These are phyloP conservation scores for Lepidochitona cinerea DNA, from an alignment of 2,888 invertebrate species.

Conservation along the genomic window DNA sequence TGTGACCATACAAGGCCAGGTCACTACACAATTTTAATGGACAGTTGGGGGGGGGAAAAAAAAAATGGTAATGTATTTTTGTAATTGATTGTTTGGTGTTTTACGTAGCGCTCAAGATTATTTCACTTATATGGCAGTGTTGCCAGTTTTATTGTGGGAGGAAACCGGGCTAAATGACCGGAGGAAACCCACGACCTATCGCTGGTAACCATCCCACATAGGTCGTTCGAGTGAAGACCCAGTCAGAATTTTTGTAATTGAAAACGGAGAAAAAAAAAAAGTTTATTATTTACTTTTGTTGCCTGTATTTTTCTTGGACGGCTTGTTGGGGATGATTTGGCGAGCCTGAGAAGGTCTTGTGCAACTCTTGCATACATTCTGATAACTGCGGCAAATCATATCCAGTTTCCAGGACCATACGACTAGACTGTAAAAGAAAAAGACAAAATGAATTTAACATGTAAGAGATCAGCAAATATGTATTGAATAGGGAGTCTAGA, in stretches of 20 bases:
- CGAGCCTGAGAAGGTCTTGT: constrained; percentile 80
- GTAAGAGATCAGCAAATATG: not conserved
- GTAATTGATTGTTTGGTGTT: no score
- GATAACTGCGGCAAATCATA: constrained; percentile 80
- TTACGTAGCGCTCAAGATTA: no score
- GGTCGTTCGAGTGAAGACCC: no score
- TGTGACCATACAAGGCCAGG: no score
- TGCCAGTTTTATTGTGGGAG: no score
- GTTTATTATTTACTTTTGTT: constrained; percentile 66
- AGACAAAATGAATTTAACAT: not conserved
- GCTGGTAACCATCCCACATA: no score
- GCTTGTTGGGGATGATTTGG: constrained; percentile 83
- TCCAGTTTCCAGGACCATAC: constrained; percentile 78
- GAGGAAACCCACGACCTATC: no score
- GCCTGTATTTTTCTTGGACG: constrained; percentile 89
- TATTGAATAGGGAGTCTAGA: not conserved
- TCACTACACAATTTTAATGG: no score
- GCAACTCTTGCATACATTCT: constrained; percentile 79
- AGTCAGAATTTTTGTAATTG: not conserved
- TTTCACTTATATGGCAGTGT: no score
- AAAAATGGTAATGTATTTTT: no score
- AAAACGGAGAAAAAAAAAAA: not conserved
- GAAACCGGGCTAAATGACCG: no score
- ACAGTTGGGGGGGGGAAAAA: no score
- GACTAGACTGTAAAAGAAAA: constrained; percentile 46